Evolutionary conservation across 2,113 vertebrate genomes (phyloP).

Genomic region (Neotoma lepida): DNA sequence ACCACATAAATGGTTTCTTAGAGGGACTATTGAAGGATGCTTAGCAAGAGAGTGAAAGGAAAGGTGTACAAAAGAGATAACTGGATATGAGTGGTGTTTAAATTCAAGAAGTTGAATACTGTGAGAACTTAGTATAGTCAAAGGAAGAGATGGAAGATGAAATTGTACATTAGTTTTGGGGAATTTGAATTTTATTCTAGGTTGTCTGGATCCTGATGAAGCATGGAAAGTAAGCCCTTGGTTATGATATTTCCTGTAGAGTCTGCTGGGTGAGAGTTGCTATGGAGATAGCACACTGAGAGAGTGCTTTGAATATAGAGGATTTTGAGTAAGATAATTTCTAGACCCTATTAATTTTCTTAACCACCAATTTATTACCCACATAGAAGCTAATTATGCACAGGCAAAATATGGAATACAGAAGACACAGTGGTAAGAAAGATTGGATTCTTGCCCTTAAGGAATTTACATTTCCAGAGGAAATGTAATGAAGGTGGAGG

Average conservation of each 20-base stretch:
- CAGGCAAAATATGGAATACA: background rate
- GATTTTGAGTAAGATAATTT: background rate
- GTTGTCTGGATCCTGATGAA: background rate
- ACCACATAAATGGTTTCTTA: background rate
- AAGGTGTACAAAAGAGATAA: background rate
- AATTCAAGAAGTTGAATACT: background rate
- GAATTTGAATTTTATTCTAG: background rate
- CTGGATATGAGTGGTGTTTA: background rate
- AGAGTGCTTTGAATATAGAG: background rate
- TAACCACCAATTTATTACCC: background rate
- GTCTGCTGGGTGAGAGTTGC: background rate
- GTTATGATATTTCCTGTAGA: background rate
- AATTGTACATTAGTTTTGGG: background rate
- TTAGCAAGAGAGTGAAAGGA: background rate
- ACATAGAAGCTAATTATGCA: constrained; percentile 5
- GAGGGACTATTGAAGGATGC: background rate
- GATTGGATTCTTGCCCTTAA: background rate
- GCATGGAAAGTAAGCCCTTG: background rate
- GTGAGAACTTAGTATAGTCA: background rate
- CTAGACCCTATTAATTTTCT: background rate
- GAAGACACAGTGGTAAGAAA: background rate
- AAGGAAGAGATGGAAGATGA: background rate
- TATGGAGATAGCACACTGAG: background rate
- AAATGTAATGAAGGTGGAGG: background rate
- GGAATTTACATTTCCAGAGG: background rate